Evolutionary conservation across 2,888 invertebrate genomes (phyloP).

Genomic region (Fragum fragum): DNA sequence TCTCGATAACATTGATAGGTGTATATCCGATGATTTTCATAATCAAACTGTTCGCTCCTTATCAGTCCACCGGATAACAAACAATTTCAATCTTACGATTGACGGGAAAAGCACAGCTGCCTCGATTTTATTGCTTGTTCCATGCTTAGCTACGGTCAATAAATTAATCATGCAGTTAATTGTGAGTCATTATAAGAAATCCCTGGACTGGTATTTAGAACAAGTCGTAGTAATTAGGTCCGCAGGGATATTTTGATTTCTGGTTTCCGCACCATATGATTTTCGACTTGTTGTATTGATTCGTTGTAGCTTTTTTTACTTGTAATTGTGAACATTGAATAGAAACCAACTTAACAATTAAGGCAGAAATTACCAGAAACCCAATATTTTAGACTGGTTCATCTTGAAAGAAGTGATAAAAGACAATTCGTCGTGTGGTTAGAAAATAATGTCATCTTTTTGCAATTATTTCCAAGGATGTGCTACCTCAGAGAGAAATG

Average conservation of each 20-base stretch:
- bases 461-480: too few species aligned
- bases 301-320: neutral
- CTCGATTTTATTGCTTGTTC: constrained; percentile 32
- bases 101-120: constrained; percentile 48
- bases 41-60: neutral
- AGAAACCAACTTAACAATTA: too few species aligned
- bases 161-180: constrained; percentile 45
- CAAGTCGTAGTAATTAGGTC: constrained; percentile 19
- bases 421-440: too few species aligned
- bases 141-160: constrained; percentile 35
- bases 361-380: too few species aligned
- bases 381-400: too few species aligned
- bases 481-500: too few species aligned
- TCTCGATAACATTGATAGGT: neutral
- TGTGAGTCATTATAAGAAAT: constrained; percentile 33
- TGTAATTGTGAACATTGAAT: too few species aligned
- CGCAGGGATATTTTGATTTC: constrained; percentile 13
- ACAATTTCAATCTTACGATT: constrained; percentile 23
- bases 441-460: too few species aligned
- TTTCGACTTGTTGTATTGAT: neutral
- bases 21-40: neutral
- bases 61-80: neutral
- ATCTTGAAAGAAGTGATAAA: too few species aligned
- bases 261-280: constrained; percentile 3
- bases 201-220: constrained; percentile 33